Percentiles rank a stretch among this genome's conserved stretches.
These are phyloP conservation scores for Koerneria pararmatus DNA, from an alignment of 2,888 invertebrate species.

Conservation along the genomic window DNA sequence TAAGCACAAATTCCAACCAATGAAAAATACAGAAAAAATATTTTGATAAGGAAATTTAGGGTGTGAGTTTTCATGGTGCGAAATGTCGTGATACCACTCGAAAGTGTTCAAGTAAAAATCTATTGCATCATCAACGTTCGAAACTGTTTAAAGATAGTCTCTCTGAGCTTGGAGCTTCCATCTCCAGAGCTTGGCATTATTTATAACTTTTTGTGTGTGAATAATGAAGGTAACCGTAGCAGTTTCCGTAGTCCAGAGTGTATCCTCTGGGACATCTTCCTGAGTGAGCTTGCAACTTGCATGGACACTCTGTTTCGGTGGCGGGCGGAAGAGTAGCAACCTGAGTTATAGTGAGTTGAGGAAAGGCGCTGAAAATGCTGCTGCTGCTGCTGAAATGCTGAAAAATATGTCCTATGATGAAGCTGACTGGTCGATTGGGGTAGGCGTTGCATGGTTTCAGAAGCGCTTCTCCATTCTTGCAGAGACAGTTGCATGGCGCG, in stretches of 20 bases:
- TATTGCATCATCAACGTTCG: too few species aligned
- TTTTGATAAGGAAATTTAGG: neutral
- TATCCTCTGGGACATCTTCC: conserved; percentile 46
- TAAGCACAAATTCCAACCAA: too few species aligned
- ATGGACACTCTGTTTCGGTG: conserved; percentile 44
- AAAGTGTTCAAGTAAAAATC: neutral
- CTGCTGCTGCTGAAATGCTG: neutral
- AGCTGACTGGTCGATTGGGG: conserved; percentile 28
- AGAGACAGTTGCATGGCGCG: conserved; percentile 46
- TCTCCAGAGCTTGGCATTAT: too few species aligned
- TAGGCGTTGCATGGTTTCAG: conserved; percentile 43
- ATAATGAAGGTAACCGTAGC: conserved; percentile 35
- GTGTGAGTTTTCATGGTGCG: too few species aligned
- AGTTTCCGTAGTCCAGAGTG: conserved; percentile 35
- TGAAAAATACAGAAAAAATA: too few species aligned
- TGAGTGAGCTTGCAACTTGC: conserved; percentile 37
- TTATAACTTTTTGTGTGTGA: neutral
- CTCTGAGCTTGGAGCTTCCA: too few species aligned
- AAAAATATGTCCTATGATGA: neutral
- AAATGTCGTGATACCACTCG: too few species aligned
- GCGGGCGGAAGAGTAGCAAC: conserved; percentile 51
- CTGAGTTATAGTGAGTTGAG: conserved; percentile 33
- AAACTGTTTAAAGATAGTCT: too few species aligned
- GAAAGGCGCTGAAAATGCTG: neutral
- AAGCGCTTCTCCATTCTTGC: conserved; percentile 44